Evolutionary conservation across 2,888 invertebrate species (phyloP).

Genomic region (Vesta saturnalis): DNA sequence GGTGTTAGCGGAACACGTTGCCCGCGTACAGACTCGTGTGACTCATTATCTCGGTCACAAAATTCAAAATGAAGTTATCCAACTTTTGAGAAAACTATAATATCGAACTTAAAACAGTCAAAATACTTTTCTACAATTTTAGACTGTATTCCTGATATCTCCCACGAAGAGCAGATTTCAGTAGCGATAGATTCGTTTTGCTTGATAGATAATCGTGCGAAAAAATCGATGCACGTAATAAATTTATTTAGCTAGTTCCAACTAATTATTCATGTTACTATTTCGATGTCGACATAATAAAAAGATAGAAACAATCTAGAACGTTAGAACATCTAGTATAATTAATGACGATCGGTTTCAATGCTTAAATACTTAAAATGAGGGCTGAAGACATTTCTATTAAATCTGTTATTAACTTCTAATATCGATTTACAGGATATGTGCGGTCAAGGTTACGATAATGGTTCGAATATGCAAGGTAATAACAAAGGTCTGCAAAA

Average conservation of each 20-base stretch:
- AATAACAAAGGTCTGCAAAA: background rate
- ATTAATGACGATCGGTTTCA: too few species aligned
- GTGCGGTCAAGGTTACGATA: too few species aligned
- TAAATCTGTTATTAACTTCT: background rate
- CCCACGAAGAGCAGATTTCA: background rate
- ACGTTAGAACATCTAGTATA: too few species aligned
- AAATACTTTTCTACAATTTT: background rate
- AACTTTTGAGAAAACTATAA: background rate
- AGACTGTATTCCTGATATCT: background rate
- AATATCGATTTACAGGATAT: background rate
- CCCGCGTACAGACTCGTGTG: background rate
- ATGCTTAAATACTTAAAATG: too few species aligned
- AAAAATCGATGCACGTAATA: too few species aligned
- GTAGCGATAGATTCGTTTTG: background rate
- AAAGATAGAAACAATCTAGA: too few species aligned
- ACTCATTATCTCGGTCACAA: conserved; percentile 12
- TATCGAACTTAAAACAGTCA: background rate
- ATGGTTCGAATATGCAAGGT: too few species aligned
- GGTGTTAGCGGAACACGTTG: background rate
- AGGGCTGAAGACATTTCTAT: background rate
- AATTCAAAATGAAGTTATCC: conserved; percentile 14
- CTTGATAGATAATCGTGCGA: background rate
- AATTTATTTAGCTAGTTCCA: too few species aligned
- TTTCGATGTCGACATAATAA: too few species aligned
- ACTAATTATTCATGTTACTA: too few species aligned